Evolutionary conservation across 2,113 vertebrate genomes (phyloP).

Genomic region (Phrynocephalus versicolor): DNA sequence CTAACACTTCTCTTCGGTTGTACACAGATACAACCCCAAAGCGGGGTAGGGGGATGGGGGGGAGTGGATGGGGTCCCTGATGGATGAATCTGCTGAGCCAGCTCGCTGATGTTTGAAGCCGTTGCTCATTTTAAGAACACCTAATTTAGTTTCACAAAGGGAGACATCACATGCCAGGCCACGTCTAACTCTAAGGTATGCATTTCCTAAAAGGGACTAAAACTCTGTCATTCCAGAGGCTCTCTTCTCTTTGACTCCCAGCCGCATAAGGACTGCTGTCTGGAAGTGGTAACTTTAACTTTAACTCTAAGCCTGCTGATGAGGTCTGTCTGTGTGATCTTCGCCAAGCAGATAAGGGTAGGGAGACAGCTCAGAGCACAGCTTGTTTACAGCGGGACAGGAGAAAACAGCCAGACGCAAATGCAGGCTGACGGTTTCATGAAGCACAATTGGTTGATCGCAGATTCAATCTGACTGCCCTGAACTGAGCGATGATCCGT

Average conservation of each 20-base stretch:
- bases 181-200: conserved; percentile 73
- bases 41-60: conserved; percentile 10
- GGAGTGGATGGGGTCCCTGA: conserved; percentile 48
- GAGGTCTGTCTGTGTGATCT: conserved; percentile 79
- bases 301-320: conserved; percentile 75
- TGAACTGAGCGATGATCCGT: conserved; percentile 98
- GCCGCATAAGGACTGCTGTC: conserved; percentile 74
- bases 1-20: conserved; percentile 53
- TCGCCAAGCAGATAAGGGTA: conserved; percentile 72
- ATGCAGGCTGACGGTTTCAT: conserved; percentile 98
- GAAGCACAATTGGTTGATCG: conserved; percentile 94
- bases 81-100: conserved; percentile 70
- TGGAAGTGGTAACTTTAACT: conserved; percentile 80
- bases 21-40: conserved; percentile 57
- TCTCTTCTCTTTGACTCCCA: conserved; percentile 76
- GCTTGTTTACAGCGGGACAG: conserved; percentile 90
- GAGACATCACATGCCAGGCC: conserved; percentile 70
- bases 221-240: conserved; percentile 78
- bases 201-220: conserved; percentile 72
- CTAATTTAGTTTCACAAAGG: conserved; percentile 73
- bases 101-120: conserved; percentile 69
- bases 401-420: conserved; percentile 93
- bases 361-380: conserved; percentile 82
- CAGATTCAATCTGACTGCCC: conserved; percentile 97
- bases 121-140: conserved; percentile 73